Evolutionary conservation across 2,797 vertebrate genomes (phyloP).

Genomic region (Gallinago nigripennis): DNA sequence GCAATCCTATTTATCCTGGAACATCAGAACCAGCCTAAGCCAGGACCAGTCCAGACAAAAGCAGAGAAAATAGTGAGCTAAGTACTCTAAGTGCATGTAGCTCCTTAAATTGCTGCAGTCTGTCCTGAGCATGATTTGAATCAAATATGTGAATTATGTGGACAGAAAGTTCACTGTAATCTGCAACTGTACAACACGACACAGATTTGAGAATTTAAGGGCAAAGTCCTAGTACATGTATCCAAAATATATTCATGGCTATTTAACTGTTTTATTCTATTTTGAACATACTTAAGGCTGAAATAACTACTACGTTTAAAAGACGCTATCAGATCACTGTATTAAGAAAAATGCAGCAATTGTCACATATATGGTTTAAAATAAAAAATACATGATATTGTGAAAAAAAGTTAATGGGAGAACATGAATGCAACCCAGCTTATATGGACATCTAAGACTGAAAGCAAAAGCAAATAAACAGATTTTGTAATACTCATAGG

Average conservation of each 20-base stretch:
- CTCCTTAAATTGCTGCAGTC: not conserved
- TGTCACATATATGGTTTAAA: not conserved
- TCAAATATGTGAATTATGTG: not conserved
- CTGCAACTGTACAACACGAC: not conserved
- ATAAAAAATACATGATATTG: not conserved
- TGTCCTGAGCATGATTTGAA: not conserved
- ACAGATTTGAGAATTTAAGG: not conserved
- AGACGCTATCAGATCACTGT: not conserved
- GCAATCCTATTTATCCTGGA: slow-evolving; percentile 11
- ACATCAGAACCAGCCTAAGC: not conserved
- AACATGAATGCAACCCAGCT: not conserved
- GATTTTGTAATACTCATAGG: not conserved
- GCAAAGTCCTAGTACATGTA: not conserved
- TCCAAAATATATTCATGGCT: not conserved
- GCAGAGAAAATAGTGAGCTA: not conserved
- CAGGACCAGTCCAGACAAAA: not conserved
- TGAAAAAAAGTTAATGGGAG: not conserved
- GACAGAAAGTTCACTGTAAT: not conserved
- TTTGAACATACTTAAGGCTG: not conserved
- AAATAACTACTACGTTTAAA: not conserved
- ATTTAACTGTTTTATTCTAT: not conserved
- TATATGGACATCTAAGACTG: not conserved
- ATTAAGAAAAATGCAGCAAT: not conserved
- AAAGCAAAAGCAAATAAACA: not conserved
- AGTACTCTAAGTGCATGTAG: not conserved